phyloP scores from a whole-genome alignment of 2,113 vertebrate genomes.

The Paramisgurnus dabryanus region DNA sequence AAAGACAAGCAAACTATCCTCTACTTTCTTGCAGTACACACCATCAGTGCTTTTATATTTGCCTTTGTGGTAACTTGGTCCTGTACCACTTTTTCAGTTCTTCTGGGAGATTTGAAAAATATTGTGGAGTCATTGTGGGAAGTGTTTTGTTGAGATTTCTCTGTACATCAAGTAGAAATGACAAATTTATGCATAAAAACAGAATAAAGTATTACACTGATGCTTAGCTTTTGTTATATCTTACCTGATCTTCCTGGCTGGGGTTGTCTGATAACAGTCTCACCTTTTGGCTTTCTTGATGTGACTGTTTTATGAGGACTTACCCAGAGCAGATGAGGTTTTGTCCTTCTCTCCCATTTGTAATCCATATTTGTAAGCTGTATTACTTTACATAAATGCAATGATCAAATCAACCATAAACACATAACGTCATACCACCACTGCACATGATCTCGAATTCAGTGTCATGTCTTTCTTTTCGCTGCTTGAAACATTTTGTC shows the following conservation, averaged over 20 bases:
- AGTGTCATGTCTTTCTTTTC: not conserved
- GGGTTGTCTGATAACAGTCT: not conserved
- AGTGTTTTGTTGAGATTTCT: not conserved
- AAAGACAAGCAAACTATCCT: not conserved
- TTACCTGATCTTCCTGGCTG: constrained; percentile 30
- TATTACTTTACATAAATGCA: not conserved
- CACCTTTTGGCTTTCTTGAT: not conserved
- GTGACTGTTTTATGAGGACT: not conserved
- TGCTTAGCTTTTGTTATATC: not conserved
- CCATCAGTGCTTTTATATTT: constrained; percentile 34
- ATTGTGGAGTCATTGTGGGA: not conserved
- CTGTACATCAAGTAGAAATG: constrained; percentile 6
- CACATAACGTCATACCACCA: not conserved
- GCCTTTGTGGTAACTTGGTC: constrained; percentile 10
- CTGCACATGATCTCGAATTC: not conserved
- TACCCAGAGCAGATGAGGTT: not conserved
- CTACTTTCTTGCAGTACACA: constrained; percentile 18
- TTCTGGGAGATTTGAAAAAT: not conserved
- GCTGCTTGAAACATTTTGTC: not conserved
- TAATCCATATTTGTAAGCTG: constrained; percentile 45
- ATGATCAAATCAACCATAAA: not conserved
- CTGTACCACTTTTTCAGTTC: not conserved
- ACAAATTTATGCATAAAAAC: not conserved
- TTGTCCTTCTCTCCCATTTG: constrained; percentile 45
- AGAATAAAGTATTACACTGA: not conserved